Evolutionary conservation across 2,888 invertebrate genomes (phyloP), one percentile per base, ranked within the genome.

Genomic region (Torymus texanus): DNA sequence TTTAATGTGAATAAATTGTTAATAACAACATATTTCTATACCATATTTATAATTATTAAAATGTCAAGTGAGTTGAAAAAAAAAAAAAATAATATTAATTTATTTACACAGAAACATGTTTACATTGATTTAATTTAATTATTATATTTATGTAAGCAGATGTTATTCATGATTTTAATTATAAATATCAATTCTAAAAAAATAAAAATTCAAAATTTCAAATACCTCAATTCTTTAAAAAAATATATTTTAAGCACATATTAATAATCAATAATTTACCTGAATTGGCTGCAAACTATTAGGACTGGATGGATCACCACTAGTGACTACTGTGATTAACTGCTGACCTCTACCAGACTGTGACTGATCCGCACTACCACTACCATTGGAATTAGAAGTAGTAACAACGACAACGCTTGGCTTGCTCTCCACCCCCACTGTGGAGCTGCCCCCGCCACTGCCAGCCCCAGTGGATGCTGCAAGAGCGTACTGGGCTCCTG

Each of bases 401-500:
- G 89, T 87, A 84, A 88, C 89, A 83, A 88, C 88, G 81, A 88
- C 87, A 83, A 90, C 89, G 84, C 86, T 88, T 71, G 88, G 87
- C 86, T 88, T 89, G 82, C 84, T 83, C 67, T 89, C 90, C 75
- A 89, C 88, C 88, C 88, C 88, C 87, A 88, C 88, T 82, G 87
- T 82, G 61, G 85, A 83, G 62, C 88, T 84, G 87, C 83, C 85
- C 88, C 88, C 88, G 87, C 88, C 86, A 87, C 88, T 88, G 71
- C 85, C 87, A 86, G 88, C 85, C 82, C 89, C 88, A 84, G 88
- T 86, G 84, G 89, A 89, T 87, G 89, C 88, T 88, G 90, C 87
- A 75, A 90, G 89, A 86, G 90, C 86, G 83, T 90, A 90, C 86
- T 90, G 90, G 85, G 89, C 89, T 88, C 90, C 90, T 74, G 90